Conservation (phyloP, 2,797 vertebrate species). For the Fistularia commersonii region DNA sequence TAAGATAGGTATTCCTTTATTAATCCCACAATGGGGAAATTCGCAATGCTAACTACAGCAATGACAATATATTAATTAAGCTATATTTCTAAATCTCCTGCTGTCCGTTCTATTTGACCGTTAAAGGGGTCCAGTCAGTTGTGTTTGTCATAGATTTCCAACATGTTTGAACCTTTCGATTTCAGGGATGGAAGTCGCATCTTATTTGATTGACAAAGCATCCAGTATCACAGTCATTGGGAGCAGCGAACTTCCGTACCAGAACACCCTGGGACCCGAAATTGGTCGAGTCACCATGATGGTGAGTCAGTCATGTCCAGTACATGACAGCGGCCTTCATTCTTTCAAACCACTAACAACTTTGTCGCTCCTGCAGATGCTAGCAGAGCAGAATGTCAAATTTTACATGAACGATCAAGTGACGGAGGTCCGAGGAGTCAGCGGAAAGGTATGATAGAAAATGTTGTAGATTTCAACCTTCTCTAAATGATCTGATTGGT, state of each 20-base stretch:
- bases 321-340: not conserved
- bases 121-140: not conserved
- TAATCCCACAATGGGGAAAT: no score
- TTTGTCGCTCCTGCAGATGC: constrained; percentile 67
- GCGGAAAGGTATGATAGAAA: constrained; percentile 71
- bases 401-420: constrained; percentile 81
- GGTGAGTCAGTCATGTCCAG: constrained; percentile 50
- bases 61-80: no score
- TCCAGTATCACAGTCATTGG: constrained; percentile 77
- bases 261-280: constrained; percentile 73
- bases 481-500: no score
- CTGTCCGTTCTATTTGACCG: not conserved
- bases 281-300: constrained; percentile 76
- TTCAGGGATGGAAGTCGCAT: constrained; percentile 82
- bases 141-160: not conserved
- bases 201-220: constrained; percentile 77
- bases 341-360: not conserved
- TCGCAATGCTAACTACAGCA: no score
- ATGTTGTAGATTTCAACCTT: not conserved
- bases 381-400: constrained; percentile 73
- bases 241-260: constrained; percentile 76
- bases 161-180: not conserved
- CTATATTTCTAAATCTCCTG: no score
- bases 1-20: no score
- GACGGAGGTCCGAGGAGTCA: constrained; percentile 68